Base-by-base conservation (phyloP, 2,888 invertebrate genomes). In the Cosmia trapezina region DNA sequence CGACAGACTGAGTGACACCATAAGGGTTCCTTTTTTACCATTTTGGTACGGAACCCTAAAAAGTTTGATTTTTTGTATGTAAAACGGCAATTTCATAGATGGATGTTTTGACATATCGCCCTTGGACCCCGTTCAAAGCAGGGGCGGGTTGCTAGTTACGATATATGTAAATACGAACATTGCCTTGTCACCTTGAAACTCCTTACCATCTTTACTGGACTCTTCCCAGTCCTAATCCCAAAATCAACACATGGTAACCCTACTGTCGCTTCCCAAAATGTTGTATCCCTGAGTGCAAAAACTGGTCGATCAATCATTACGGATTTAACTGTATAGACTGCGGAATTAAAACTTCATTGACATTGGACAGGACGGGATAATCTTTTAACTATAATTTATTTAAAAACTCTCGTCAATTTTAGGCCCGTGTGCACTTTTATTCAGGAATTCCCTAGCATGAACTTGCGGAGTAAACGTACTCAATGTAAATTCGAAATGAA, bases 251-350 rank as follows among this genome's bases (percentile, higher is more conserved):
- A 57, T 77, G 73, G 71, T 1, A 28, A 74, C 56, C 66, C 63
- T 66, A 66, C 41, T 0, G 8, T 64, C 57, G 57, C 66, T 88
- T 61, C n/a, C 60, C 33, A 83, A 81, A 81, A 84, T 76, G 72
- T 61, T 60, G 61, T 69, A 74, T 70, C 53, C 75, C 84, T 83
- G 83, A 88, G 84, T 86, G 90, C 89, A 85, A 87, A 89, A 87
- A 90, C 87, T 86, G 85, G 89, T 90, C 92, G 87, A 94, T 94
- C 94, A 92, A 94, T 94, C 94, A 94, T 91, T 87, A 70, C 74
- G 92, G 93, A 90, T 93, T 93, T 92, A 90, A 85, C 90, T 90
- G 83, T 86, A 86, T 86, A 84, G 87, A 81, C 86, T 80, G 86
- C 88, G 87, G 91, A 92, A 92, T 92, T 92, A 93, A 91, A 89